Evolutionary conservation across 2,888 invertebrate genomes (phyloP), one percentile per base, ranked within the genome.

Genomic region (Imbricaverruca yamaguchii): DNA sequence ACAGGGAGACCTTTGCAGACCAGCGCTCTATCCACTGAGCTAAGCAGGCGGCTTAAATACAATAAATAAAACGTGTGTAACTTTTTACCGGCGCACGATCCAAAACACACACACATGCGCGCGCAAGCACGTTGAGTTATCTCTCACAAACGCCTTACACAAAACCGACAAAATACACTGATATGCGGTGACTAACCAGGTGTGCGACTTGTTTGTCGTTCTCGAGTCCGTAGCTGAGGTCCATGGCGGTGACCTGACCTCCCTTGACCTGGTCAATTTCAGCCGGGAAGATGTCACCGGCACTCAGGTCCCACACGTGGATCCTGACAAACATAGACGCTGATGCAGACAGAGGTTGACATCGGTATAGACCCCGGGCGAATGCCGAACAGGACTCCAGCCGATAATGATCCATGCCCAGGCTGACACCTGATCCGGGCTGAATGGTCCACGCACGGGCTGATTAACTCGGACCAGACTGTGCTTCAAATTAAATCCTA

Each of bases 281-380:
- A 53, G 83, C 82, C 3, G 84, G 84, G 63, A 81, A 83, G 80
- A 83, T 83, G 81, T 84, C 84, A 15, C 84, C 84, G 39, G 84
- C 84, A 81, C 84, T 84, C 67, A 84, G 69, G 81, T 84, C 84
- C 84, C 84, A 84, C 39, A 84, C 69, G 80, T 84, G 83, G 8
- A 84, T 63, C 80, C 84, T 84, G 81, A 18, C 55, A 61, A 56
- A 56, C 23, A 53, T 18, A 13, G 18, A 53, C 39, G 39, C 39
- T 39, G 39, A 39, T 39, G 39, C 39, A 39, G 65, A 65, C n/a
- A 65, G 61, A 61, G 15, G 61, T 13, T 61, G 61, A 13, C 61
- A 61, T 13, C 61, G 2, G 61, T 2, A 61, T 13, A 61, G 15
- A 61, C 61, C 61, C 13, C 61, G 18, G 6, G 13, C 4, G 61